Base-by-base conservation (phyloP, 2,797 vertebrate genomes). In the Glossophaga mutica region DNA sequence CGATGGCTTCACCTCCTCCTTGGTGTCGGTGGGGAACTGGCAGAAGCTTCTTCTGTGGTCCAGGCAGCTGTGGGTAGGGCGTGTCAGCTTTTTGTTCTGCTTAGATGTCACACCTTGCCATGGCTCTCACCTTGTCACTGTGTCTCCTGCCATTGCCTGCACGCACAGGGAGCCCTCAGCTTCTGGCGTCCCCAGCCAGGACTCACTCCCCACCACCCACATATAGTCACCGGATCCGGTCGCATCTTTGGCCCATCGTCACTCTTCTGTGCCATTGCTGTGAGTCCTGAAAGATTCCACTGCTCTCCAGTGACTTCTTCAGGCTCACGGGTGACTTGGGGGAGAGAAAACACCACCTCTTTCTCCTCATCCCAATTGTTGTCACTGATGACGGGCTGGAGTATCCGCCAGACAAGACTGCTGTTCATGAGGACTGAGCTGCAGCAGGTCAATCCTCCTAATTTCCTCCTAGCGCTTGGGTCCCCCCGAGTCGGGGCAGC, bases 311-410 rank as follows among this genome's bases (percentile, higher is more conserved):
- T 5, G 32, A 32, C 24, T 70, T 73, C 11, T 59, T 77, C 24
- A 6, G 42, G 21, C 10, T 70, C 44, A 2, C 2, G 1, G n/a
- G n/a, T 71, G 78, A 42, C 34, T n/a, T 12, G 1, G 6, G 18
- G 11, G 0, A 39, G 0, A 18, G n/a, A 4, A 32, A 9, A 24
- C 24, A 7, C 7, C 4, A 1, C 26, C 14, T 21, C 46, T 22
- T 11, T 26, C 10, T 5, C 6, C 24, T n/a, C 42, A n/a, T 9
- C 1, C n/a, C 4, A 29, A 0, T 11, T 0, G 0, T 18, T 14
- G 3, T 8, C 39, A 21, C 2, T 18, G 15, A 6, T 5, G 68
- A 87, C 9, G 48, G 7, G 2, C 2, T n/a, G n/a, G 34, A 5
- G 2, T n/a, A 5, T 18, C 24, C 24, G 12, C 1, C n/a, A 71